Base-by-base conservation (phyloP, 1,140 invertebrate species). In the Lysiphlebus fabarum region DNA sequence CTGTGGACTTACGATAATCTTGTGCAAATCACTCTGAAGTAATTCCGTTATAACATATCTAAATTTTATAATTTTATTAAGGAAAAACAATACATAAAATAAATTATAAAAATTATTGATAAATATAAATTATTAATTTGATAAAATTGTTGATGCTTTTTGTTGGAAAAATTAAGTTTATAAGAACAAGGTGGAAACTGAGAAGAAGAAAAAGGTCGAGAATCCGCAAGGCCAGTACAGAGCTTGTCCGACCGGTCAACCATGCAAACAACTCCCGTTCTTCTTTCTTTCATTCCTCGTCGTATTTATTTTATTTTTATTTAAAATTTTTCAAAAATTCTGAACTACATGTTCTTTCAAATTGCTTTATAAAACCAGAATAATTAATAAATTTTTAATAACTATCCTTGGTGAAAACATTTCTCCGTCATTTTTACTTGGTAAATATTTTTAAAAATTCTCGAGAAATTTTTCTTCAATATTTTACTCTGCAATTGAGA, bases 41-140 rank as follows among this genome's bases (percentile, higher is more conserved):
- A 99, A 85, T 83, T 99, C 97, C 50, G 96, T 99, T 76, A 99
- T 95, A 70, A 99, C 95, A 85, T 99, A 99, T 83, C 96, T 99
- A 81, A 70, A 42, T 62, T 71, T 69, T 44, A 53, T 50, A 58
- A 38, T 67, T 38, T 68, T 69, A 80, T 86, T 82, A 87, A 88
- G 85, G 83, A 83, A 83, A 79, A 56, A 9, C 7, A 10, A 45
- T 45, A 26, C 2, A 26, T n/a, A 48, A 36, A 34, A 36, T 41
- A 8, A 53, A 17, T 14, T 5, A 51, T 10, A 3, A 9, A 37
- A 51, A 55, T 11, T n/a, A 51, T 51, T 33, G 38, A 51, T 26
- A 26, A 26, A 26, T 26, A 26, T 26, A 26, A 26, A 26, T 26
- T 26, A 4, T 26, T 26, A 26, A 26, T 26, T 26, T 26, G 4